A percentile compares a stretch with the other conserved stretches of the same genome.
phyloP scores from a whole-genome alignment of 2,888 invertebrate species.

The Nymphalis polychloros region DNA sequence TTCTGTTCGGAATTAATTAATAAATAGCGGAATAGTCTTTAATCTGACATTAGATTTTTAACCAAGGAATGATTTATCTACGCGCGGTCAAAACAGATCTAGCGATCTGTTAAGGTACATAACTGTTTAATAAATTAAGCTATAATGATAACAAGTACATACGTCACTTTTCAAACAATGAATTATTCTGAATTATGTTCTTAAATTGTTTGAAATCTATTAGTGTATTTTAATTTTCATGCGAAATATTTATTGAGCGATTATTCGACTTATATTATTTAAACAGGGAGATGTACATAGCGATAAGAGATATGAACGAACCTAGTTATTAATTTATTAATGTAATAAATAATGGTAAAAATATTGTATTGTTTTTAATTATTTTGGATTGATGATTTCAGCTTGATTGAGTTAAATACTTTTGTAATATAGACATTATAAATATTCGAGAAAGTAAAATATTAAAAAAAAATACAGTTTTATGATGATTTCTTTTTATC shows the following conservation, averaged over 20 bases:
- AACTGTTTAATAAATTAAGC: background rate
- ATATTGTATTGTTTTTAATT: too few relatives aligned
- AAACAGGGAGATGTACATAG: constrained; percentile 20
- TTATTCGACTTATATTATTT: constrained; percentile 26
- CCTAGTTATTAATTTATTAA: constrained; percentile 6
- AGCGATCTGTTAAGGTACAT: background rate
- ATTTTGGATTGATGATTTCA: too few relatives aligned
- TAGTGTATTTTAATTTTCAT: constrained; percentile 14
- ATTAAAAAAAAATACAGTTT: too few relatives aligned
- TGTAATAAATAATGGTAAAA: background rate
- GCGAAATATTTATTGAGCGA: constrained; percentile 28
- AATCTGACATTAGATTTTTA: too few relatives aligned
- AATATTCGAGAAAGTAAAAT: too few relatives aligned
- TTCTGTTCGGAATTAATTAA: too few relatives aligned
- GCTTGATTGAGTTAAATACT: too few relatives aligned
- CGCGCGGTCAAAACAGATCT: background rate
- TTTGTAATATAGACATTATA: too few relatives aligned
- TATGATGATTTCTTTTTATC: too few relatives aligned
- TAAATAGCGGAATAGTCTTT: too few relatives aligned
- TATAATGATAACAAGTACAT: background rate
- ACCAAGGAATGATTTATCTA: background rate
- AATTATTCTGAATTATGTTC: constrained; percentile 23
- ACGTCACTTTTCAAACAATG: constrained; percentile 15
- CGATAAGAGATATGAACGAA: constrained; percentile 13
- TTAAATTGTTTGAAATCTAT: constrained; percentile 28